Base-by-base conservation (phyloP, 2,113 vertebrate species). In the Syngnathus typhle region DNA sequence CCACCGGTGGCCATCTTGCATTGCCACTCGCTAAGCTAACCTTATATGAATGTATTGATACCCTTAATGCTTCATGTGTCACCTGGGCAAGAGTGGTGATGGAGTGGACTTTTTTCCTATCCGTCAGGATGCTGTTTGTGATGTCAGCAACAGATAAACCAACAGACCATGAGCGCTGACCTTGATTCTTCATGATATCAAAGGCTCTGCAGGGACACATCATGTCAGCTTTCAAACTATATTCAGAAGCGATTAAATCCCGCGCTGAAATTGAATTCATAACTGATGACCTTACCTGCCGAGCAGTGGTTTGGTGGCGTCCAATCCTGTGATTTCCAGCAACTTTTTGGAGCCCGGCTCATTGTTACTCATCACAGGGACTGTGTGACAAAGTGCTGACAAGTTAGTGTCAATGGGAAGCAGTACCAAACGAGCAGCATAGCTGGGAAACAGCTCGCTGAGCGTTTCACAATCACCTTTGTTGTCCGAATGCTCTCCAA, bases 101-200 rank as follows among this genome's bases (percentile, higher is more conserved):
- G 2, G 95, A 97, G 89, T 99, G 95, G 32, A 86, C 69, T 80
- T 94, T 95, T 79, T 76, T 93, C 83, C 91, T 92, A 79, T 98
- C 81, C 27, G 90, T 92, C 71, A 96, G 58, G 84, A 99, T 88
- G 65, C 90, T 96, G 82, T 95, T 93, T 49, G 88, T 90, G 84
- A 99, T 87, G 88, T 98, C 95, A 47, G 96, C 95, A 16, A 98
- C 77, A 2, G 95, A 98, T 55, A 99, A 89, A 49, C 93, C 95
- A 60, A 96, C 91, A 38, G 96, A 98, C 96, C 94, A 98, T 0
- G 96, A 98, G 65, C 93, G 90, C 83, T 98, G 95, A 52, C 94
- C 92, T 87, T 89, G 94, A 58, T 88, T 92, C 79, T 93, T 94
- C 51, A 95, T 85, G 32, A 96, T 72, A 84, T 95, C 95, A 84